Evolutionary conservation across 2,888 invertebrate genomes (phyloP).

Genomic region (Yponomeuta malinellus): DNA sequence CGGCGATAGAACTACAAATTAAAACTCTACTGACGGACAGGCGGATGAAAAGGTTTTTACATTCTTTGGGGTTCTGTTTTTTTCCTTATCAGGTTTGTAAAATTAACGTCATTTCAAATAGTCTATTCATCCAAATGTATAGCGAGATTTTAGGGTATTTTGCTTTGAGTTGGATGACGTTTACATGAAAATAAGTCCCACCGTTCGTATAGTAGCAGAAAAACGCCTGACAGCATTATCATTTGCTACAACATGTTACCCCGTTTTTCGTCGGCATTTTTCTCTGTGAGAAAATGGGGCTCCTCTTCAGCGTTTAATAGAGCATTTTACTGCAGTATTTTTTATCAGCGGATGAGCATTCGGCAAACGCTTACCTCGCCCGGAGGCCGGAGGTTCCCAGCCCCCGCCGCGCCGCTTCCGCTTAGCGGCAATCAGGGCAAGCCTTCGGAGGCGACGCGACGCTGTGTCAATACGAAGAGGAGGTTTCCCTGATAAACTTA

Average conservation of each 20-base stretch:
- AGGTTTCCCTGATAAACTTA: conserved; percentile 74
- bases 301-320: conserved; percentile 11
- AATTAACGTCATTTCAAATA: too few relatives aligned
- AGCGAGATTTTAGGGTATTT: neutral
- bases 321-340: conserved; percentile 26
- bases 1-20: too few relatives aligned
- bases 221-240: neutral
- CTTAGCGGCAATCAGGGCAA: conserved; percentile 65
- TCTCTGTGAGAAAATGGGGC: conserved; percentile 3
- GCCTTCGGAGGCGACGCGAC: conserved; percentile 48
- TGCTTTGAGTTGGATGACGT: conserved; percentile 31
- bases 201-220: neutral
- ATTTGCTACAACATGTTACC: neutral
- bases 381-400: conserved; percentile 42
- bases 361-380: conserved; percentile 45
- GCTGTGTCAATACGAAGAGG: conserved; percentile 72
- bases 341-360: conserved; percentile 40
- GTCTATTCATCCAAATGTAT: conserved; percentile 36
- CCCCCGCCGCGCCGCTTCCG: conserved; percentile 18
- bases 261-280: neutral
- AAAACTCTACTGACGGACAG: too few relatives aligned
- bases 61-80: too few relatives aligned
- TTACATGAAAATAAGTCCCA: neutral
- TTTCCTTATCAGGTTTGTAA: too few relatives aligned
- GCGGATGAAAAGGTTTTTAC: too few relatives aligned